Evolutionary conservation across 30 jellyfish, hydroid and myxozoan genomes (phyloP), one percentile per base, ranked within the genome.

Genomic region (Turritopsis dohrnii): DNA sequence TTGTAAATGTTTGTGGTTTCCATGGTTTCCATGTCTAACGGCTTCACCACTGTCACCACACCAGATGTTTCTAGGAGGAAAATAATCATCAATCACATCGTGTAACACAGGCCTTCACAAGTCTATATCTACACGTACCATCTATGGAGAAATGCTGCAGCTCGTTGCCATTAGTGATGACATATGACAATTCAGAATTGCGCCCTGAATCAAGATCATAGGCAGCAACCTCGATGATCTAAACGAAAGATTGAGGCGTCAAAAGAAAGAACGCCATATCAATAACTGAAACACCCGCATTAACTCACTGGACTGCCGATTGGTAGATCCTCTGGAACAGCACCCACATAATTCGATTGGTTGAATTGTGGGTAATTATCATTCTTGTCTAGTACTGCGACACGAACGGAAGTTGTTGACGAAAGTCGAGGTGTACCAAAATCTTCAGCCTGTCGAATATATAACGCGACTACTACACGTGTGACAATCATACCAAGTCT

Each of bases 341-440:
- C 8, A 0, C 16, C 22, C 9, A 27, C 16, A 69, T 69, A 69
- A n/a, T 69, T 1, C 19, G 77, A n/a, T 69, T 69, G n/a, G 77
- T 69, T 69, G 77, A 69, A 74, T 30, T 74, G 65, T 74, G 83
- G 83, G 31, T 74, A 74, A n/a, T 74, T 74, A 31, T 74, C 83
- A 74, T 74, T 74, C n/a, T 16, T 52, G 31, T 74, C 83, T 7
- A 16, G 28, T 26, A 74, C 31, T 27, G 65, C 23, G 83, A 69
- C 77, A n/a, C 41, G 28, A 23, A 69, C 77, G 25, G 52, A 53
- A 20, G 76, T 66, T 76, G 31, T 53, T 28, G 88, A 76, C 27
- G 94, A 84, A 24, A 89, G 92, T 7, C 84, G 54, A 18, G 96
- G 94, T 23, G 26, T 22, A 25, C 96, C 96, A 16, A 65, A 52